Evolutionary conservation across 2,797 vertebrate genomes (phyloP).

Genomic region (Acanthiza pusilla): DNA sequence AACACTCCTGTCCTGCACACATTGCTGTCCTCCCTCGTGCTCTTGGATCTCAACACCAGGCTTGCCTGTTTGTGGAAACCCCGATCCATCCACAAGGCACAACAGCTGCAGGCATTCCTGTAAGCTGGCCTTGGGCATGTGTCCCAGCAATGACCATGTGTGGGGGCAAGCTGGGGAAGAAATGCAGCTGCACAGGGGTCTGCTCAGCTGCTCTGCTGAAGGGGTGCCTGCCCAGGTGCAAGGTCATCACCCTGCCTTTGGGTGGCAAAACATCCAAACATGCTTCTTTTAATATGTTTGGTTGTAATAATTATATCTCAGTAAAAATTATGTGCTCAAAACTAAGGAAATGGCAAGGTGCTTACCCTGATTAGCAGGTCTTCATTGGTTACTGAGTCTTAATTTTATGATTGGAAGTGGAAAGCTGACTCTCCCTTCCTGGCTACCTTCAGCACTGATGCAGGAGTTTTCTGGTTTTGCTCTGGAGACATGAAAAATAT

Average conservation of each 20-base stretch:
- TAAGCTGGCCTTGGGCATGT: background rate
- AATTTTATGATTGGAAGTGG: background rate
- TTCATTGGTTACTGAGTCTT: background rate
- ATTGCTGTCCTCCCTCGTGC: background rate
- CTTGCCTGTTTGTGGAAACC: background rate
- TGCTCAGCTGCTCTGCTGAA: background rate
- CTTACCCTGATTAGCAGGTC: background rate
- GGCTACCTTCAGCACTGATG: background rate
- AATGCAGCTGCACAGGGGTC: background rate
- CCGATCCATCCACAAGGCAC: accelerated
- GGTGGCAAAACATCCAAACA: background rate
- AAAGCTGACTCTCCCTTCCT: slow-evolving; percentile 1
- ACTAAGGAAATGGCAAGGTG: background rate
- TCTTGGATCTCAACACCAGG: background rate
- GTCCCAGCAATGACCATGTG: background rate
- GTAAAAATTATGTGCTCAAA: background rate
- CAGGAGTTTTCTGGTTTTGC: background rate
- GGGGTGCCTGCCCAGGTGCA: background rate
- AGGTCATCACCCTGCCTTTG: background rate
- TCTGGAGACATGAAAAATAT: background rate
- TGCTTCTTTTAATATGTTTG: background rate
- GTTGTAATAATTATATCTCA: background rate
- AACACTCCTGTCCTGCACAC: background rate
- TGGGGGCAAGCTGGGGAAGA: background rate
- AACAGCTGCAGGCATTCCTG: accelerated